Conservation (phyloP, 2,888 invertebrate genomes). For the Congeria kusceri region DNA sequence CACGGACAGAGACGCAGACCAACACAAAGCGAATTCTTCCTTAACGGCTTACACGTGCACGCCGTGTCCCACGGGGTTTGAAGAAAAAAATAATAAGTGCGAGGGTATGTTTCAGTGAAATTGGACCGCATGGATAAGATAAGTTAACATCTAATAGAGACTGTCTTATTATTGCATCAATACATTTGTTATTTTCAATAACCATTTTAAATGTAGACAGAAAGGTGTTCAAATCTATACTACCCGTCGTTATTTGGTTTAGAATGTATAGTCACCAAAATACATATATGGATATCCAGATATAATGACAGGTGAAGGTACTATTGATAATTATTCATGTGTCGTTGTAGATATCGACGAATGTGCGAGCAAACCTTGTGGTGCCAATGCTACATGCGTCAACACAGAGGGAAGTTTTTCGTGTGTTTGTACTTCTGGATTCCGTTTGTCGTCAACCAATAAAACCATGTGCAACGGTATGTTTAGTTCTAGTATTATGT, state of each 20-base stretch:
- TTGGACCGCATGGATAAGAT: background rate
- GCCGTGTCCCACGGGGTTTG: slow-evolving; percentile 66
- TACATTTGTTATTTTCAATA: too few relatives aligned
- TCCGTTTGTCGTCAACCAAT: slow-evolving; percentile 18
- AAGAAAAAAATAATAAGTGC: slow-evolving; percentile 46
- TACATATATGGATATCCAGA: too few relatives aligned
- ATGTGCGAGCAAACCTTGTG: slow-evolving; percentile 39
- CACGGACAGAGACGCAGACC: slow-evolving; percentile 58
- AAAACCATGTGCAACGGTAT: slow-evolving; percentile 35
- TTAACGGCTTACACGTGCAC: slow-evolving; percentile 40
- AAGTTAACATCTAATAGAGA: background rate
- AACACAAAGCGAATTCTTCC: slow-evolving; percentile 24
- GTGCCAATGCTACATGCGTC: slow-evolving; percentile 20
- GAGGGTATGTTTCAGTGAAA: slow-evolving; percentile 41
- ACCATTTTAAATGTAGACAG: too few relatives aligned
- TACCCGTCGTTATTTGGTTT: too few relatives aligned
- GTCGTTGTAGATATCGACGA: slow-evolving; percentile 68
- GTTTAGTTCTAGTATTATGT: too few relatives aligned
- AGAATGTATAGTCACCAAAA: too few relatives aligned
- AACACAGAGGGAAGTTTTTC: slow-evolving; percentile 55
- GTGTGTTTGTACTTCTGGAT: slow-evolving; percentile 58
- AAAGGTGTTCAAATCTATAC: too few relatives aligned
- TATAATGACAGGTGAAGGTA: too few relatives aligned
- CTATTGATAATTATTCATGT: background rate
- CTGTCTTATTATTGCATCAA: too few relatives aligned